Base-by-base conservation (phyloP, 2,888 invertebrate species). In the Agrochola macilenta region DNA sequence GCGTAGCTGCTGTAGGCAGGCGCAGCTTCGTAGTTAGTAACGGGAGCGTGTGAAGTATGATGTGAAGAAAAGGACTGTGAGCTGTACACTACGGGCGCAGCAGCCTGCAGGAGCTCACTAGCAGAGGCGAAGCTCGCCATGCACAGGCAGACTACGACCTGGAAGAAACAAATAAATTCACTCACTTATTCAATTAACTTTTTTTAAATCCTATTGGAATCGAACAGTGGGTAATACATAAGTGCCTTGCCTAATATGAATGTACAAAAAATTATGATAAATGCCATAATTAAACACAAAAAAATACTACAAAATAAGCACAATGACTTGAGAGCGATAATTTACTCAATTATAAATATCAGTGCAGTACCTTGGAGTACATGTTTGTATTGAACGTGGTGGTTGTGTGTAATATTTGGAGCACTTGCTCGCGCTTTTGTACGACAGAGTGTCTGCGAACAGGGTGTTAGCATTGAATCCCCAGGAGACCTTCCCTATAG, bases 371-470 rank as follows among this genome's bases (percentile, higher is more conserved):
- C 95, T 95, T 95, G 89, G 95, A 88, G 93, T 93, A 96, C 95
- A 95, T 95, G 94, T 93, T 95, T 93, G 91, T 91, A 88, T 92
- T 91, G 93, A 89, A 87, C 84, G 93, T 90, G 91, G 91, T 88
- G 91, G 90, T 87, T 88, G 89, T 91, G 91, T 91, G 91, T 93
- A 93, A 89, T 91, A 94, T 94, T 93, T 90, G 91, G 89, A 91
- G 90, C 92, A 92, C 85, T 90, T 89, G 88, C 92, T 91, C 90
- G 92, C 90, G 94, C 94, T 95, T 95, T 93, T 96, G 96, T 96
- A 96, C 91, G 30, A n/a, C n/a, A n/a, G n/a, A 78, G 86, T 85
- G 89, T 85, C 82, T 85, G 82, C 83, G 89, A 93, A 94, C 93
- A 90, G 93, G 93, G 68, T 94, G 93, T 92, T 90, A 89, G 85